Evolutionary conservation across 92 coral and sea anemone genomes (phyloP).

Genomic region (Palythoa heliodiscus): DNA sequence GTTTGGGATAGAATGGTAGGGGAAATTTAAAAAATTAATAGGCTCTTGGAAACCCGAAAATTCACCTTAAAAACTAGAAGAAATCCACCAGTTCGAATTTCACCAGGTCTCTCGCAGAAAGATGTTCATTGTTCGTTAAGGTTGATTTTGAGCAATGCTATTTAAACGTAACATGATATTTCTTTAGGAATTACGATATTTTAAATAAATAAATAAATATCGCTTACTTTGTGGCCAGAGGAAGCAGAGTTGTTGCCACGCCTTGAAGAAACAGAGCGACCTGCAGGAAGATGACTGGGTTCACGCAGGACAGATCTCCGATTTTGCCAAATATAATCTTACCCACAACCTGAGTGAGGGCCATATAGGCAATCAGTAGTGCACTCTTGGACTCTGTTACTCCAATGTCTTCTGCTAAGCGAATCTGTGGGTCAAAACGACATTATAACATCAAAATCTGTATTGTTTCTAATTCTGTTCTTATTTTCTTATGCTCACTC

Average conservation of each 20-base stretch:
- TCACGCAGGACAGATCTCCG: slow-evolving; percentile 58
- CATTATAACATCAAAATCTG: background rate
- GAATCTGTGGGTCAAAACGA: slow-evolving; percentile 52
- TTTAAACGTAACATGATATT: no score
- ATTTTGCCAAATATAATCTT: slow-evolving; percentile 71
- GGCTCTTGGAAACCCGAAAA: no score
- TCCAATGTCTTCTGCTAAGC: slow-evolving; percentile 76
- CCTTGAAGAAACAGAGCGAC: slow-evolving; percentile 59
- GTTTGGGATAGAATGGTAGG: no score
- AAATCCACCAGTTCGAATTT: no score
- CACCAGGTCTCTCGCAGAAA: no score
- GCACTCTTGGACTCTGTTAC: slow-evolving; percentile 70
- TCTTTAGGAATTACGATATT: no score
- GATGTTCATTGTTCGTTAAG: no score
- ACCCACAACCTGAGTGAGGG: slow-evolving; percentile 70
- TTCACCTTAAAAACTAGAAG: no score
- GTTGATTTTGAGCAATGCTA: no score
- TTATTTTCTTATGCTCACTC: background rate
- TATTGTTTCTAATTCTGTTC: background rate
- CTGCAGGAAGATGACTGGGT: slow-evolving; percentile 64
- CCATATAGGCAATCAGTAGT: slow-evolving; percentile 74
- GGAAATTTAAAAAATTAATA: no score
- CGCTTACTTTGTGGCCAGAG: slow-evolving; percentile 59
- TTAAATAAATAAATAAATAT: background rate
- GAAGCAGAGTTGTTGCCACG: slow-evolving; percentile 58